Evolutionary conservation across 2,113 vertebrate genomes (phyloP).

Genomic region (Aspidoscelis tigris): DNA sequence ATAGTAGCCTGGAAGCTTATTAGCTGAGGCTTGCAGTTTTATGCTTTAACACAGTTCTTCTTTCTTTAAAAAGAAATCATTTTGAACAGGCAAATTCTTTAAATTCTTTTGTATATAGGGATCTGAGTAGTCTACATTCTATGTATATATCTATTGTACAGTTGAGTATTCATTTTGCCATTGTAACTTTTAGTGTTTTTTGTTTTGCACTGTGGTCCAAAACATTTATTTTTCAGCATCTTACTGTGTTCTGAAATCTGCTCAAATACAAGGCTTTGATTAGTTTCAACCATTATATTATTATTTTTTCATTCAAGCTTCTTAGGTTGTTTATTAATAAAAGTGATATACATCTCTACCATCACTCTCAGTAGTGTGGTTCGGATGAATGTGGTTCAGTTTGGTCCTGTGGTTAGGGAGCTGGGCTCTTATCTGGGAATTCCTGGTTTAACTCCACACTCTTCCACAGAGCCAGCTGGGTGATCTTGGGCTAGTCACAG

Average conservation of each 20-base stretch:
- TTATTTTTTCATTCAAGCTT: background rate
- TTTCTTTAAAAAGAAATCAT: background rate
- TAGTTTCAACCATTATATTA: background rate
- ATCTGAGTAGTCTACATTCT: background rate
- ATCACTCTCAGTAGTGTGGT: background rate
- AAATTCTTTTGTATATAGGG: background rate
- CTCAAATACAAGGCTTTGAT: background rate
- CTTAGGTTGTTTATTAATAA: too few species aligned
- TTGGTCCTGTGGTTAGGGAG: too few species aligned
- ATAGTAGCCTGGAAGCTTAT: background rate
- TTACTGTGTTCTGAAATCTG: background rate
- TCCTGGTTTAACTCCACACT: too few species aligned
- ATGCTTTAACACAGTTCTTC: background rate
- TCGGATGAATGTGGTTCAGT: too few species aligned
- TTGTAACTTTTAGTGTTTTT: too few species aligned
- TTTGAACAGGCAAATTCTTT: background rate
- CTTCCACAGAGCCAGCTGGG: too few species aligned
- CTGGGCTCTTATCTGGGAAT: too few species aligned
- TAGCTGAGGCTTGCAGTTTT: conserved; percentile 16
- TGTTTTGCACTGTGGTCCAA: too few species aligned
- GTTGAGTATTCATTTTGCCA: background rate
- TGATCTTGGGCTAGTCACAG: too few species aligned
- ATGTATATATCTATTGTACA: background rate
- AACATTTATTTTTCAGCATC: background rate
- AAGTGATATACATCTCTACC: background rate